Conservation (phyloP, 1,140 invertebrate genomes). For the Drosophila melanogaster region DNA sequence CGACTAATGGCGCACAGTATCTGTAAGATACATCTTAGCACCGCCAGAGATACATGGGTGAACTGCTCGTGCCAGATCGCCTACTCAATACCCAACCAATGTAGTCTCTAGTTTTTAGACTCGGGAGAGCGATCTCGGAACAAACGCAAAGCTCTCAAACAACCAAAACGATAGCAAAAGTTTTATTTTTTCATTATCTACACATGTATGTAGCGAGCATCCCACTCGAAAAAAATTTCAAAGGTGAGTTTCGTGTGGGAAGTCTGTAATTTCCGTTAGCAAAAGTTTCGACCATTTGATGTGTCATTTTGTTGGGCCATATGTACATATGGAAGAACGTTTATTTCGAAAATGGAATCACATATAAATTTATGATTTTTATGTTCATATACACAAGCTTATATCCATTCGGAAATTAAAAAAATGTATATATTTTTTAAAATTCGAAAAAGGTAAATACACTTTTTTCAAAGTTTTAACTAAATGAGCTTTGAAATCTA, state of each 20-base stretch:
- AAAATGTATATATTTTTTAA: too few species aligned
- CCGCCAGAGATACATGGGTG: conserved; percentile 30
- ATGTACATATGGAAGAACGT: not conserved
- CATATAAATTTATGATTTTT: too few species aligned
- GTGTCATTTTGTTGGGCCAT: not conserved
- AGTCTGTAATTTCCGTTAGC: conserved; percentile 26
- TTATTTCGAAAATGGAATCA: not conserved
- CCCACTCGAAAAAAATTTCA: conserved; percentile 21
- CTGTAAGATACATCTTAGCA: conserved; percentile 38
- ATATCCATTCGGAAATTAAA: too few species aligned
- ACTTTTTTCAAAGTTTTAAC: too few species aligned
- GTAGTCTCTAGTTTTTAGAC: not conserved
- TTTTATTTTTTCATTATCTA: conserved; percentile 45
- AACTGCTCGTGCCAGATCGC: conserved; percentile 34
- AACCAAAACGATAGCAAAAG: conserved; percentile 48
- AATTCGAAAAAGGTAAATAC: too few species aligned
- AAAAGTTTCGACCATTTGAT: conserved; percentile 8
- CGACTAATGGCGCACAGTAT: conserved; percentile 38
- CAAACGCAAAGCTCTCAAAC: conserved; percentile 36
- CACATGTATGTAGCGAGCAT: conserved; percentile 21
- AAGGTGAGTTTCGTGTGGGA: conserved; percentile 36
- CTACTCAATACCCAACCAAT: conserved; percentile 26
- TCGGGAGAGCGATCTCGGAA: conserved; percentile 7
- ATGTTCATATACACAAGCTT: too few species aligned
- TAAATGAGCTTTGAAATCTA: not conserved